Evolutionary conservation across 2,888 invertebrate genomes (phyloP).

Genomic region (Oscheius sp.): DNA sequence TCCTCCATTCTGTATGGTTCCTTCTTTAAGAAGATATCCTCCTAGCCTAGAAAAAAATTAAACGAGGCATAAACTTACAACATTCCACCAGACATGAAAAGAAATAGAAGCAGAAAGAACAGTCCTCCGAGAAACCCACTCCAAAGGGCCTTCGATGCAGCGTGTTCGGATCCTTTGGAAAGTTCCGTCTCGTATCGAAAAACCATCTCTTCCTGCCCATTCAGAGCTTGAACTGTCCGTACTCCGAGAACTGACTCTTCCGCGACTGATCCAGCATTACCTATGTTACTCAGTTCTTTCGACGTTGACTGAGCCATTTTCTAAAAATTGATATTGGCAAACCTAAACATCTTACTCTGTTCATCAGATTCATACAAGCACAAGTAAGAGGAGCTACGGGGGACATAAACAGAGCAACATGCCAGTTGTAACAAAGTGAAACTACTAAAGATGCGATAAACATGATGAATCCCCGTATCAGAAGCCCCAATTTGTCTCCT

Average conservation of each 20-base stretch:
- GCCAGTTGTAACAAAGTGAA: conserved; percentile 57
- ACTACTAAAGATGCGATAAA: conserved; percentile 47
- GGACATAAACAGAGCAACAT: conserved; percentile 55
- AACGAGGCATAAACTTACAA: conserved; percentile 32
- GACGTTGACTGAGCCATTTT: conserved; percentile 50
- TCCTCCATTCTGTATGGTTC: conserved; percentile 53
- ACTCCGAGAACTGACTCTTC: conserved; percentile 61
- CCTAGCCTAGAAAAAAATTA: conserved; percentile 39
- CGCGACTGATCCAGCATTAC: conserved; percentile 58
- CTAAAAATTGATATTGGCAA: conserved; percentile 25
- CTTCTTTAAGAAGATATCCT: conserved; percentile 48
- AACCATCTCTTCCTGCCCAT: conserved; percentile 61
- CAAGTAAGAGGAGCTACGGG: conserved; percentile 47
- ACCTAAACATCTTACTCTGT: conserved; percentile 32
- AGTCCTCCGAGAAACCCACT: conserved; percentile 58
- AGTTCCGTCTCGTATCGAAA: conserved; percentile 47
- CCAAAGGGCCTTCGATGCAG: conserved; percentile 55
- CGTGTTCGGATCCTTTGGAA: conserved; percentile 45
- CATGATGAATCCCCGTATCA: conserved; percentile 53
- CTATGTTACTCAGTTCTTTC: conserved; percentile 50
- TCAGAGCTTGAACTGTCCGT: conserved; percentile 61
- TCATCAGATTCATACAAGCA: conserved; percentile 47
- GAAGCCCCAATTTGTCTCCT: conserved; percentile 60
- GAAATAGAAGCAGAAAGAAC: conserved; percentile 54
- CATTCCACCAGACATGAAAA: conserved; percentile 53